These are phyloP conservation scores for Pseudococcus longispinus DNA, from an alignment of 2,888 invertebrate genomes.

Conservation along the genomic window DNA sequence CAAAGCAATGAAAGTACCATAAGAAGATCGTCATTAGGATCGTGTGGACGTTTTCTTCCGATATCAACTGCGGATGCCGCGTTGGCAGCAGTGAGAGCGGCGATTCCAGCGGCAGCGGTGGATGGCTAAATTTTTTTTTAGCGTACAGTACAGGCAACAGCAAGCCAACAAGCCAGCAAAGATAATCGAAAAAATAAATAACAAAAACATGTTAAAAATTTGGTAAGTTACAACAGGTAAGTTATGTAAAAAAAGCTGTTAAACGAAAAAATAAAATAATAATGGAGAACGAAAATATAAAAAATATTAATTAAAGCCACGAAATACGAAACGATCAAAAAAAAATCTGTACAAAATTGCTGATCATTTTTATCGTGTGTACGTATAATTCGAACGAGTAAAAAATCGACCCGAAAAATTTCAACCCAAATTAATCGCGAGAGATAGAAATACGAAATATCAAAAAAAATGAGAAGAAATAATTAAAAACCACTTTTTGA, in stretches of 20 bases:
- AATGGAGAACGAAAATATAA: background rate
- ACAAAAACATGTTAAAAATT: constrained; percentile 64
- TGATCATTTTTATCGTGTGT: background rate
- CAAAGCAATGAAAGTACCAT: constrained; percentile 79
- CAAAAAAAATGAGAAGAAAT: background rate
- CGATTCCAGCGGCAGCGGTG: constrained; percentile 55
- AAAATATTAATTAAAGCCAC: constrained; percentile 13
- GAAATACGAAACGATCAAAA: background rate
- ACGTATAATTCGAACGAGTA: background rate
- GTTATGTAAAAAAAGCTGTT: constrained; percentile 23
- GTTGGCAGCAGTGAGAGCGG: constrained; percentile 42
- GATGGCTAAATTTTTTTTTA: constrained; percentile 55
- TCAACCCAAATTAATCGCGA: background rate
- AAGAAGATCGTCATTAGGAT: constrained; percentile 86
- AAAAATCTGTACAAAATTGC: background rate
- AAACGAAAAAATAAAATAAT: background rate
- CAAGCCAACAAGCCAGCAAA: constrained; percentile 57
- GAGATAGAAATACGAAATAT: background rate
- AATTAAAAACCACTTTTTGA: background rate
- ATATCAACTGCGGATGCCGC: constrained; percentile 55
- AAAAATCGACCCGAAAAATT: background rate
- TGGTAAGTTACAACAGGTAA: constrained; percentile 61
- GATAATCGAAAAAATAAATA: constrained; percentile 57
- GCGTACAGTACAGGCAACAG: constrained; percentile 57
- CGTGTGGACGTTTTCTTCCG: constrained; percentile 88